phyloP scores from a whole-genome alignment of 2,113 vertebrate species.

The Pollachius pollachius region DNA sequence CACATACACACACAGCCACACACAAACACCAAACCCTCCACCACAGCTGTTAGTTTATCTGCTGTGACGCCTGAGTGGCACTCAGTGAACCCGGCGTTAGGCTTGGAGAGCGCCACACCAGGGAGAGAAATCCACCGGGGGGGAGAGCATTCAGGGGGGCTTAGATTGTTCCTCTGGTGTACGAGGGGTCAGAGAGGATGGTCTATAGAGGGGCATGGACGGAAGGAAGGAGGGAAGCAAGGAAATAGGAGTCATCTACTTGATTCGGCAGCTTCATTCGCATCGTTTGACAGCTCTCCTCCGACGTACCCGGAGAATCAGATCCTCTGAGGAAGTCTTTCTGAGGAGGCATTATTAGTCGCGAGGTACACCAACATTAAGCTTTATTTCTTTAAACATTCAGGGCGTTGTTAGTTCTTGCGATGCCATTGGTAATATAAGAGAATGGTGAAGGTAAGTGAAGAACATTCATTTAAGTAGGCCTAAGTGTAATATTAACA shows the following conservation, averaged over 20 bases:
- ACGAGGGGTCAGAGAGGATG: slow-evolving; percentile 32
- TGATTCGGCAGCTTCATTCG: slow-evolving; percentile 52
- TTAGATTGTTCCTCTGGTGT: slow-evolving; percentile 16
- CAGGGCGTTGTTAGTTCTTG: too few species aligned
- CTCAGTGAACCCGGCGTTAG: slow-evolving; percentile 24
- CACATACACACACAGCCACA: neutral
- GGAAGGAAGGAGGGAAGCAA: neutral
- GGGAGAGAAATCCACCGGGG: slow-evolving; percentile 34
- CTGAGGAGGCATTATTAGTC: neutral
- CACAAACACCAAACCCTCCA: neutral
- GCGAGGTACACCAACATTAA: too few species aligned
- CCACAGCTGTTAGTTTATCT: slow-evolving; percentile 33
- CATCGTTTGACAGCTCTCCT: slow-evolving; percentile 53
- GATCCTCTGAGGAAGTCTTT: neutral
- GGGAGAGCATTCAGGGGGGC: slow-evolving; percentile 9
- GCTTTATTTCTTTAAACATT: too few species aligned
- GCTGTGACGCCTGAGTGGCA: slow-evolving; percentile 16
- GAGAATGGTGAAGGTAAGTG: neutral
- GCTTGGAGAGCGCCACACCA: slow-evolving; percentile 32
- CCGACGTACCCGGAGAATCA: slow-evolving; percentile 27
- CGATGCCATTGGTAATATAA: too few species aligned
- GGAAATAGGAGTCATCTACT: slow-evolving; percentile 40
- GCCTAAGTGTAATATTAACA: too few species aligned
- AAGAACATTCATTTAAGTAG: neutral
- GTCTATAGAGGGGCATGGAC: neutral